phyloP scores from a whole-genome alignment of 2,797 vertebrate genomes.

The Squalus acanthias region DNA sequence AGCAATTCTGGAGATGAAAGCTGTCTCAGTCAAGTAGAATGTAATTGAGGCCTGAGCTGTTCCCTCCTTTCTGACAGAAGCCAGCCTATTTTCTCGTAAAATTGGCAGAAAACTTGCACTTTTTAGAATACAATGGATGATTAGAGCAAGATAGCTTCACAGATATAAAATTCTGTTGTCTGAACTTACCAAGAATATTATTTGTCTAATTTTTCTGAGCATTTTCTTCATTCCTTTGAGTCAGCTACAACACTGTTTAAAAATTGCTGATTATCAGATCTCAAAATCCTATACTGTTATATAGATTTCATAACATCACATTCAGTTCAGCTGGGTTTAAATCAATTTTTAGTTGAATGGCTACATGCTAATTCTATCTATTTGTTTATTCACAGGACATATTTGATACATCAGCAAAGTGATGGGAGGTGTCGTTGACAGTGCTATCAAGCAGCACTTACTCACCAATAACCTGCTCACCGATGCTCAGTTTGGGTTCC shows the following conservation, averaged over 20 bases:
- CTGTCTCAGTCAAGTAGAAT: neutral
- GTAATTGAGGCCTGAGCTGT: neutral
- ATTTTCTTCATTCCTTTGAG: neutral
- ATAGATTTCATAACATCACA: neutral
- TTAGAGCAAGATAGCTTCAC: conserved; percentile 4
- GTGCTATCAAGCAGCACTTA: no score
- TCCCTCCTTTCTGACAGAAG: conserved; percentile 18
- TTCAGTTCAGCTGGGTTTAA: neutral
- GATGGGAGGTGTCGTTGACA: no score
- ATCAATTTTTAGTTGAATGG: conserved; percentile 26
- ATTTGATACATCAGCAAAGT: neutral
- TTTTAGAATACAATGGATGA: neutral
- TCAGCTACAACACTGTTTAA: neutral
- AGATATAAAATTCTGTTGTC: neutral
- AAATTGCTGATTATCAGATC: neutral
- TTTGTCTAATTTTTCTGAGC: neutral
- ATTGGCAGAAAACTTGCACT: neutral
- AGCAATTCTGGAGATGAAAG: neutral
- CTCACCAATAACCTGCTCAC: no score
- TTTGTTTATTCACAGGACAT: neutral
- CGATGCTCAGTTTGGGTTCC: no score
- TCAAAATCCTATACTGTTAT: neutral
- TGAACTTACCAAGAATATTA: neutral
- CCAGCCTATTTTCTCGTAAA: neutral
- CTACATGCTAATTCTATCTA: neutral